Evolutionary conservation across 2,888 invertebrate species (phyloP).

Genomic region (Coleophora flavipennella): DNA sequence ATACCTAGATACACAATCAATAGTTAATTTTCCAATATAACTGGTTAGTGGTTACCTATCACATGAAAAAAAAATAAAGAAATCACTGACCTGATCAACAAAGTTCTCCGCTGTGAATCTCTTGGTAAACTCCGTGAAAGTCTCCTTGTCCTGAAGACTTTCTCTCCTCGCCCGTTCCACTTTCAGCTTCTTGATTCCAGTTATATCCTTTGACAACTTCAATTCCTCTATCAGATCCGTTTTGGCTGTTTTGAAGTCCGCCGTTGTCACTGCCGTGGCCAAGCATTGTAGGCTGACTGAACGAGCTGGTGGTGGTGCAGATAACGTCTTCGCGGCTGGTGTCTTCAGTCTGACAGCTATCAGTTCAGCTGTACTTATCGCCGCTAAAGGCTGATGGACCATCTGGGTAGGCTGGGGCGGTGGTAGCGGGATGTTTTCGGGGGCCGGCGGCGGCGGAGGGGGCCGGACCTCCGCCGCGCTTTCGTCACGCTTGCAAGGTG

Average conservation of each 20-base stretch:
- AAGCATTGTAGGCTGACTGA: constrained; percentile 84
- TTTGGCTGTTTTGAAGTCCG: constrained; percentile 81
- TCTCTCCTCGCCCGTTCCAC: constrained; percentile 90
- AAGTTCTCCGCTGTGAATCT: constrained; percentile 89
- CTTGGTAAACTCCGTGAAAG: constrained; percentile 87
- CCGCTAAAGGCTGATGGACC: constrained; percentile 83
- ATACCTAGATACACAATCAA: too few relatives aligned
- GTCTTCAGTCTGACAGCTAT: constrained; percentile 86
- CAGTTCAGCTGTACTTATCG: constrained; percentile 90
- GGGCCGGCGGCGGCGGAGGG: constrained; percentile 71
- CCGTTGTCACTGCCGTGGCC: constrained; percentile 56
- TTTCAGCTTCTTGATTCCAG: constrained; percentile 94
- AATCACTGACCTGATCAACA: constrained; percentile 85
- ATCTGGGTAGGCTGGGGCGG: constrained; percentile 44
- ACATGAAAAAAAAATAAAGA: constrained; percentile 5
- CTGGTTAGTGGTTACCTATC: too few relatives aligned
- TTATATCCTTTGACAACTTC: constrained; percentile 92
- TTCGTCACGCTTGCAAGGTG: constrained; percentile 71
- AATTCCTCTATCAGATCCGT: constrained; percentile 92
- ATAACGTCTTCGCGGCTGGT: constrained; percentile 84
- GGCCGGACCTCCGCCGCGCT: constrained; percentile 72
- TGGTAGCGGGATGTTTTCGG: constrained; percentile 41
- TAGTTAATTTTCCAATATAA: too few relatives aligned
- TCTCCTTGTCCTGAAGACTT: constrained; percentile 85
- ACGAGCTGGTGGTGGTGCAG: constrained; percentile 78